Base-by-base conservation (phyloP, 1,140 invertebrate genomes). In the Drosophila chauvacae region DNA sequence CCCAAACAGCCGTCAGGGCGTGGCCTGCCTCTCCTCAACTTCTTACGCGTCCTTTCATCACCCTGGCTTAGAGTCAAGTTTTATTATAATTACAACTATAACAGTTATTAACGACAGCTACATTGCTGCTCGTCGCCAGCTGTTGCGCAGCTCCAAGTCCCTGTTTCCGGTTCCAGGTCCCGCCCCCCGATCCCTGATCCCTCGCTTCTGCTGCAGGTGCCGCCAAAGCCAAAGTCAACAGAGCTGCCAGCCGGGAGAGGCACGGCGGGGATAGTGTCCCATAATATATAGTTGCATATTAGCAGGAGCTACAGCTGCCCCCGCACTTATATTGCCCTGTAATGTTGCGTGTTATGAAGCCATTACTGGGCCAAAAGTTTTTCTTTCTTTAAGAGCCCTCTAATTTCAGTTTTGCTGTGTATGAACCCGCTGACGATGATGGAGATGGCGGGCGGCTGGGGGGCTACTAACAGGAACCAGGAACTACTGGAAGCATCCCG, bases 21-120 rank as follows among this genome's bases (percentile, higher is more conserved):
- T 56, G 61, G 50, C 57, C 57, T 11, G 13, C 18, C 30, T 11
- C n/a, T 37, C 18, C 28, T 4, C 10, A 14, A 18, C 37, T 47
- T 41, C n/a, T 6, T 7, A 1, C 2, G 7, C 14, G 2, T 20
- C 33, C 53, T 35, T 28, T 18, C 42, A 50, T 42, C 65, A 68
- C 45, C 16, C 57, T 18, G 59, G 59, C 77, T 77, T 78, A 78
- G 80, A 90, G 85, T 88, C 81, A 85, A 90, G 78, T 90, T 90
- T 90, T 90, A 90, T 90, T 90, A 90, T 90, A 90, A 90, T 90
- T 90, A 90, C 78, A 90, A 90, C 81, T 90, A 90, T 90, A 90
- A 90, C 85, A 85, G 80, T 90, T 90, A 90, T 90, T 85, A 90
- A 90, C 85, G 86, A 78, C 60, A 72, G 77, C 79, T 60, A 51